These are phyloP conservation scores for Festucalex cinctus DNA, from an alignment of 2,113 vertebrate genomes.

Conservation along the genomic window DNA sequence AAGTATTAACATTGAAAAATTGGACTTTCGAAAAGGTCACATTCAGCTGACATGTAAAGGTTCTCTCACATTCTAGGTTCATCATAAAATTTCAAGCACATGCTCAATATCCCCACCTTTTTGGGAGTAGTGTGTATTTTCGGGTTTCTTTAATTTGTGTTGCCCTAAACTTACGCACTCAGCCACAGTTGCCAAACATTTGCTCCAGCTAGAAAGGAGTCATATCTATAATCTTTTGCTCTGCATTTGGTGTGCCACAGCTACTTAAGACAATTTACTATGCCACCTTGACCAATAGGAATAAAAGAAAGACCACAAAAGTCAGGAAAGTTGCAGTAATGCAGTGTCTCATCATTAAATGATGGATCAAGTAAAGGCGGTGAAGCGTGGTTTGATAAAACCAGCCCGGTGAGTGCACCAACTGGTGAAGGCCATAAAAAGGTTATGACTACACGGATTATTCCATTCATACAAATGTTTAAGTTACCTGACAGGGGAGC, in stretches of 20 bases:
- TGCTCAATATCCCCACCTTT: no score
- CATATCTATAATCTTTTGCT: background rate
- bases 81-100: no score
- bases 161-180: background rate
- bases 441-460: background rate
- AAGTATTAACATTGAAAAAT: no score
- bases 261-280: background rate
- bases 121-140: no score
- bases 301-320: no score
- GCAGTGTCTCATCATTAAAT: background rate
- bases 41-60: no score
- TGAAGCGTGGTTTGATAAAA: background rate
- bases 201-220: background rate
- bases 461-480: background rate
- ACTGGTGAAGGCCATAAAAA: background rate
- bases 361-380: background rate
- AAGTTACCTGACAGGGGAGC: slow-evolving; percentile 53
- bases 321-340: background rate
- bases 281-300: background rate
- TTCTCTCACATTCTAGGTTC: no score
- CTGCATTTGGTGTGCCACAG: background rate
- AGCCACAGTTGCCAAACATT: background rate
- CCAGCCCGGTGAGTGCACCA: background rate
- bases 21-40: no score
- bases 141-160: no score